These are phyloP conservation scores for Anthoscopus minutus DNA, from an alignment of 2,113 vertebrate species.

Conservation along the genomic window DNA sequence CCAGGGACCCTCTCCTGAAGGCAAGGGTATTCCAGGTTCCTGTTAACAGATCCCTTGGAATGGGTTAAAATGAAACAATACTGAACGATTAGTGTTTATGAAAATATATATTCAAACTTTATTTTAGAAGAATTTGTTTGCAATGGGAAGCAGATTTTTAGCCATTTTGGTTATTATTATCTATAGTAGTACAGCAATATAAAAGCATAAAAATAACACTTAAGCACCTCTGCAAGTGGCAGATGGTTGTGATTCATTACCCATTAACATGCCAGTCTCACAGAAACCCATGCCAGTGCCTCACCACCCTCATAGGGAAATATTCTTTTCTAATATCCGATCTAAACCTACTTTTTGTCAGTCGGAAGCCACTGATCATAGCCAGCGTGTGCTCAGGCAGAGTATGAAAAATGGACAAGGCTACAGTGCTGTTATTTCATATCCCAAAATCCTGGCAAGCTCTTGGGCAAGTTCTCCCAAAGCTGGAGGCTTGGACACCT, in stretches of 20 bases:
- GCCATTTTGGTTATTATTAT: not conserved
- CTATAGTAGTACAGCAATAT: not conserved
- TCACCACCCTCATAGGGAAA: not conserved
- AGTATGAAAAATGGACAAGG: not conserved
- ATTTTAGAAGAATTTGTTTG: not conserved
- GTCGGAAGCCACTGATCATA: rapidly evolving
- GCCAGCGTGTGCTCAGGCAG: not conserved
- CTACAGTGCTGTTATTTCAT: not conserved
- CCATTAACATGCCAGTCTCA: not conserved
- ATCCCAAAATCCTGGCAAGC: not conserved
- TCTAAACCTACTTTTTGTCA: not conserved
- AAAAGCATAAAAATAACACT: not conserved
- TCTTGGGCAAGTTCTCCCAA: not conserved
- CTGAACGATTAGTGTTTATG: not conserved
- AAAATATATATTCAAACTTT: not conserved
- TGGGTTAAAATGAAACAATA: not conserved
- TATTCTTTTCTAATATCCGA: not conserved
- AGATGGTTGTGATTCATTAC: not conserved
- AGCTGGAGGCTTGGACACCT: not conserved
- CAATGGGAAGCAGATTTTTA: not conserved
- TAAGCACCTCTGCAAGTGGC: not conserved
- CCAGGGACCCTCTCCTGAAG: not conserved
- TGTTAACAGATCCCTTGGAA: not conserved
- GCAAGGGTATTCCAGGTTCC: not conserved
- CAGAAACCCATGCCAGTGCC: not conserved